phyloP scores from a whole-genome alignment of 2,888 invertebrate species.

The Epinotia brunnichana region DNA sequence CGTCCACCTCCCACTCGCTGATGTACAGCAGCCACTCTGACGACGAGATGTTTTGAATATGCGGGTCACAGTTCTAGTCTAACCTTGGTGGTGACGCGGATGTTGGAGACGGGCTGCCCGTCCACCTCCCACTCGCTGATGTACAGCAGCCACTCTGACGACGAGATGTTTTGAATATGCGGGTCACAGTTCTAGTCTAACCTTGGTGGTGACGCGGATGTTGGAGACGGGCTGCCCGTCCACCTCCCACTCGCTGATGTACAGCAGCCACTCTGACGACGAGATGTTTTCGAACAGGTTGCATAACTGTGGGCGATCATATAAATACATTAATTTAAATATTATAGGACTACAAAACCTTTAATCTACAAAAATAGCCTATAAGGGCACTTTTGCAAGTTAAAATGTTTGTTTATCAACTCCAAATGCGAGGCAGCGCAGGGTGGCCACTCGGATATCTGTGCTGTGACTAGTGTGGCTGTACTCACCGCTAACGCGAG shows the following conservation, averaged over 20 bases:
- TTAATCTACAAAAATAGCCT: no score
- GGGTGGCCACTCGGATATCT: no score
- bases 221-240: slow-evolving; percentile 91
- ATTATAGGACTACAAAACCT: no score
- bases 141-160: slow-evolving; percentile 96
- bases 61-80: background rate
- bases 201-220: slow-evolving; percentile 95
- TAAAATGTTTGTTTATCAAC: no score
- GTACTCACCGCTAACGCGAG: slow-evolving; percentile 90
- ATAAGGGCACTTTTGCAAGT: no score
- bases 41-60: slow-evolving; percentile 90
- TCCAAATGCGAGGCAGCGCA: no score
- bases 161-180: slow-evolving; percentile 92
- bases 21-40: slow-evolving; percentile 97
- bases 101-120: slow-evolving; percentile 91
- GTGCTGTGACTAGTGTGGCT: background rate
- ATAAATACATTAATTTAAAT: background rate
- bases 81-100: slow-evolving; percentile 95
- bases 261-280: slow-evolving; percentile 95
- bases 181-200: slow-evolving; percentile 58
- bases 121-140: slow-evolving; percentile 95
- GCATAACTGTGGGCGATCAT: slow-evolving; percentile 86
- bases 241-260: slow-evolving; percentile 96
- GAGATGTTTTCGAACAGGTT: slow-evolving; percentile 95
- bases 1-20: slow-evolving; percentile 93